These are phyloP conservation scores for Etheostoma cragini DNA, from an alignment of 2,113 vertebrate genomes.

Conservation along the genomic window DNA sequence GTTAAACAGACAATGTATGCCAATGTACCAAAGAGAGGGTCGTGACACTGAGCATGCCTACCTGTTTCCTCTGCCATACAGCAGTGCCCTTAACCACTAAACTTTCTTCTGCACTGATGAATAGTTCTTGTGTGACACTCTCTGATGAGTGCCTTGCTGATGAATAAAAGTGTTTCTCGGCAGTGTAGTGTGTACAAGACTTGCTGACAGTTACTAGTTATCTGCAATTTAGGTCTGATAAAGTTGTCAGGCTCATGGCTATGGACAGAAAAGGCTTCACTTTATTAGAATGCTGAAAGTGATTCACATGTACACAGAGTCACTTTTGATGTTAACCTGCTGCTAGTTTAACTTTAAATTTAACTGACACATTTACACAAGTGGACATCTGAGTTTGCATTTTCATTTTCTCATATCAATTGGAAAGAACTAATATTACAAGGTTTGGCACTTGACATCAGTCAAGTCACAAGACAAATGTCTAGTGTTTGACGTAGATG, in stretches of 20 bases:
- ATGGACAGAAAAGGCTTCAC: background rate
- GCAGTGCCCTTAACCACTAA: background rate
- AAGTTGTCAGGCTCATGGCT: background rate
- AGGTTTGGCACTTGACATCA: background rate
- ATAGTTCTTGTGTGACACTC: background rate
- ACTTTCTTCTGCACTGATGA: background rate
- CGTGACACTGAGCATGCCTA: no score
- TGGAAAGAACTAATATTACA: background rate
- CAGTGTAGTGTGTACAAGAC: background rate
- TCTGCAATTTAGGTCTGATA: slow-evolving; percentile 1
- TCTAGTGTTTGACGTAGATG: background rate
- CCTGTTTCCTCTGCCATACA: background rate
- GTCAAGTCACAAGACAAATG: no score
- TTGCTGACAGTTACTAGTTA: slow-evolving; percentile 3
- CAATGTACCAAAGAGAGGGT: background rate
- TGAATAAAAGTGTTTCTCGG: slow-evolving; percentile 5
- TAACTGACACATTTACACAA: background rate
- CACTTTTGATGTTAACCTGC: background rate
- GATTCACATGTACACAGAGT: background rate
- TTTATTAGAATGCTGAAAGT: background rate
- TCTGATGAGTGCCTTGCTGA: slow-evolving; percentile 15
- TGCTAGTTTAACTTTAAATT: background rate
- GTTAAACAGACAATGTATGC: background rate
- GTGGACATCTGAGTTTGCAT: background rate
- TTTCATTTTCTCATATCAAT: background rate